These are phyloP conservation scores for Acanthoscelides obtectus DNA, from an alignment of 2,888 invertebrate species.

Conservation along the genomic window DNA sequence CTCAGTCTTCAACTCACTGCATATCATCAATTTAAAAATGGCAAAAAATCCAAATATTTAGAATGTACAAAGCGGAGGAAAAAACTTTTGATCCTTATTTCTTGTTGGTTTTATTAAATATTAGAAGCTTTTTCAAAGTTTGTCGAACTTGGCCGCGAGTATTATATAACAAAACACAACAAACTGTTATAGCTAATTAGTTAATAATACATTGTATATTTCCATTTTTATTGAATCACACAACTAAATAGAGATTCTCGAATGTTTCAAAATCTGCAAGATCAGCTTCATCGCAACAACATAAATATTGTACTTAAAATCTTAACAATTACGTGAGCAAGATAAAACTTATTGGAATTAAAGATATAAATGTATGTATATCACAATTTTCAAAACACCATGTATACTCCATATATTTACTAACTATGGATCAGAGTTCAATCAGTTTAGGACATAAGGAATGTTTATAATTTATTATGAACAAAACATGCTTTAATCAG, in stretches of 20 bases:
- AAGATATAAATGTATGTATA: not conserved
- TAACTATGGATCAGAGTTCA: not conserved
- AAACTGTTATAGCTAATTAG: no score
- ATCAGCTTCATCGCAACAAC: not conserved
- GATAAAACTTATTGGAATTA: not conserved
- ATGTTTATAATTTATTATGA: no score
- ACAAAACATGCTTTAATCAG: no score
- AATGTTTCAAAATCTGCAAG: not conserved
- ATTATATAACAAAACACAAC: no score
- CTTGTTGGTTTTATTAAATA: no score
- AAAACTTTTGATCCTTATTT: no score
- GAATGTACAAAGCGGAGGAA: no score
- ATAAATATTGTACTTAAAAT: not conserved
- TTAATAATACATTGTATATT: not conserved
- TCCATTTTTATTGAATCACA: not conserved
- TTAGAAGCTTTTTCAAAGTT: no score
- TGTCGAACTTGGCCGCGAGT: no score
- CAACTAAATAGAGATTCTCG: not conserved
- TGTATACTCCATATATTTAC: not conserved
- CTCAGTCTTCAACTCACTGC: no score
- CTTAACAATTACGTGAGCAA: not conserved
- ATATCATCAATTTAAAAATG: no score
- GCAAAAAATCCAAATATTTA: no score
- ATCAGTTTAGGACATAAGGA: not conserved
- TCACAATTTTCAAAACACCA: not conserved